Evolutionary conservation across 2,113 vertebrate genomes (phyloP).

Genomic region (Aix galericulata): DNA sequence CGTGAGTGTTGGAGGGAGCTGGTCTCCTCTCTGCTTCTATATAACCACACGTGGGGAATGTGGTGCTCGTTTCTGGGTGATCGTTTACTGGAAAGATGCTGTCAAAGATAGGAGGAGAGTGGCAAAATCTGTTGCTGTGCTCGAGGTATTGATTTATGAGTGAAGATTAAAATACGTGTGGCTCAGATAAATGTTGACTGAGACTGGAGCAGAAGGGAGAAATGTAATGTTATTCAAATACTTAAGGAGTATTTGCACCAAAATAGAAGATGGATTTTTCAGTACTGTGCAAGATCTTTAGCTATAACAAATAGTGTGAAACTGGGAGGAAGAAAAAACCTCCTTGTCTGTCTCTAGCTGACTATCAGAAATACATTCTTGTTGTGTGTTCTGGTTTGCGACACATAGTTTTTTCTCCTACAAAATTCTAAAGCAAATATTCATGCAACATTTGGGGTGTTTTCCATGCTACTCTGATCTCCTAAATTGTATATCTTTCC

Average conservation of each 20-base stretch:
- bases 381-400: background rate
- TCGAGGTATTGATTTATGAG: conserved; percentile 38
- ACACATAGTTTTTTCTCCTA: background rate
- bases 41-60: background rate
- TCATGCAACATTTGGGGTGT: background rate
- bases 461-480: background rate
- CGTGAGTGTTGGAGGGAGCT: background rate
- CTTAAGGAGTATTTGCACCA: background rate
- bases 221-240: background rate
- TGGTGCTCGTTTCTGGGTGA: conserved; percentile 2
- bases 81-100: background rate
- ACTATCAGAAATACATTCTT: background rate
- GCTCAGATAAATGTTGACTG: conserved; percentile 11
- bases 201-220: background rate
- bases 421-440: background rate
- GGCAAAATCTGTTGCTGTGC: background rate
- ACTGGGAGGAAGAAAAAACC: background rate
- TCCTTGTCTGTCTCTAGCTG: background rate
- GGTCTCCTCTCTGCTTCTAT: background rate
- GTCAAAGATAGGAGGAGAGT: background rate
- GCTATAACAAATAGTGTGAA: background rate
- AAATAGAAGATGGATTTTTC: background rate
- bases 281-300: background rate
- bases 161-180: background rate
- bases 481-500: background rate